These are phyloP conservation scores for Corythornis cristatus DNA, from an alignment of 2,113 vertebrate species.

Conservation along the genomic window DNA sequence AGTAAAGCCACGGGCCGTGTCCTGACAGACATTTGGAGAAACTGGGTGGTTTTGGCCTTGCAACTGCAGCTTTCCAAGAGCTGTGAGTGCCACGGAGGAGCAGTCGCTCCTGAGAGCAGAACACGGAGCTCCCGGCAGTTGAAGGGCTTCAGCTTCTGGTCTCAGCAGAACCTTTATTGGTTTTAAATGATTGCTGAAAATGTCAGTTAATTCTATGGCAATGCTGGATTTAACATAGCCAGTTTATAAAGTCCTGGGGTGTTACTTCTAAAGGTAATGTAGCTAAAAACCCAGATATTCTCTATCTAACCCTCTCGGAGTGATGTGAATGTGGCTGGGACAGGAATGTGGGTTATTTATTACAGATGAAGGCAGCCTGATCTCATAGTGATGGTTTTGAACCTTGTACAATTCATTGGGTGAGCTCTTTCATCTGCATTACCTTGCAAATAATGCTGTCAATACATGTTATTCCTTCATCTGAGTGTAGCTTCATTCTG, in stretches of 20 bases:
- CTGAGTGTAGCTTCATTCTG: neutral
- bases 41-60: neutral
- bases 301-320: neutral
- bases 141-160: neutral
- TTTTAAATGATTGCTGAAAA: too few species aligned
- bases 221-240: neutral
- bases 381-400: neutral
- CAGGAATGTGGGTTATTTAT: neutral
- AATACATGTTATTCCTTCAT: neutral
- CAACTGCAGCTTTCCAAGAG: neutral
- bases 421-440: neutral
- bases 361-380: neutral
- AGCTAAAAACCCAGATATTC: neutral
- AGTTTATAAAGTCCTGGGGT: neutral
- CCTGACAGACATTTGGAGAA: neutral
- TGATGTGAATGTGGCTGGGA: neutral
- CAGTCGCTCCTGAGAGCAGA: neutral
- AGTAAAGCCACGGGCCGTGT: neutral
- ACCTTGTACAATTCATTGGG: neutral
- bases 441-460: neutral
- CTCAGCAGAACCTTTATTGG: neutral
- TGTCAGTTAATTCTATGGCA: neutral
- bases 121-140: too few species aligned
- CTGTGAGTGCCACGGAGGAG: neutral
- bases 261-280: neutral